A percentile compares a stretch with the other conserved stretches of the same genome.
Conservation (phyloP, 2,797 vertebrate species). For the Lophius americanus region DNA sequence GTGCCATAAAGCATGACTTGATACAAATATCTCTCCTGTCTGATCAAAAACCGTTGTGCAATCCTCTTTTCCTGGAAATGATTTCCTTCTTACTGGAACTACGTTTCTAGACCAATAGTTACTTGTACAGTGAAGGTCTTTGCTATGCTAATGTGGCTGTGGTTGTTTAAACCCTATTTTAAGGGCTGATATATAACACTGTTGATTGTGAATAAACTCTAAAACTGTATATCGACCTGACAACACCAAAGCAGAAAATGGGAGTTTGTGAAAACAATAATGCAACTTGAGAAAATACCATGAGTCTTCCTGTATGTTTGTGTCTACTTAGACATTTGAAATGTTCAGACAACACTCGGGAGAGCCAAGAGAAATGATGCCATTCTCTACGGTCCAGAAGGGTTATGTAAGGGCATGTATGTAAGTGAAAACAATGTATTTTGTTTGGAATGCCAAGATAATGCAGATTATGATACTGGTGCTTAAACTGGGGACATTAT, state of each 20-base stretch:
- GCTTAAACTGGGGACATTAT: constrained; percentile 28
- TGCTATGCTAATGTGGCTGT: constrained; percentile 47
- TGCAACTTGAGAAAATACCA: constrained; percentile 36
- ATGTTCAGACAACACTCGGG: constrained; percentile 47
- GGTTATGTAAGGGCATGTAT: constrained; percentile 25
- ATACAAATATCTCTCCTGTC: constrained; percentile 62
- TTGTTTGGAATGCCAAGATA: constrained; percentile 38
- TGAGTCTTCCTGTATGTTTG: constrained; percentile 19
- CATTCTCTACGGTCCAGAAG: constrained; percentile 25
- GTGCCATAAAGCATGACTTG: constrained; percentile 67
- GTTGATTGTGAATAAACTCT: constrained; percentile 51
- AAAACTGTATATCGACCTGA: constrained; percentile 43
- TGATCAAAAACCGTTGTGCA: constrained; percentile 66
- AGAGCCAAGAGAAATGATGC: constrained; percentile 61
- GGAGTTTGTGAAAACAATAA: constrained; percentile 36
- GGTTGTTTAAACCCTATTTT: constrained; percentile 66
- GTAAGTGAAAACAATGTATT: constrained; percentile 21
- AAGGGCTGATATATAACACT: constrained; percentile 61
- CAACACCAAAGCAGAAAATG: constrained; percentile 38
- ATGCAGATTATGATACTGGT: constrained; percentile 12
- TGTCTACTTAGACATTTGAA: constrained; percentile 34
- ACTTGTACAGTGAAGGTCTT: constrained; percentile 53
- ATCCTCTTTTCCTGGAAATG: constrained; percentile 53
- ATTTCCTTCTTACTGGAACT: constrained; percentile 57
- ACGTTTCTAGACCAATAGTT: constrained; percentile 55